These are phyloP conservation scores for Tylochromis polylepis DNA, from an alignment of 2,113 vertebrate species.

Conservation along the genomic window DNA sequence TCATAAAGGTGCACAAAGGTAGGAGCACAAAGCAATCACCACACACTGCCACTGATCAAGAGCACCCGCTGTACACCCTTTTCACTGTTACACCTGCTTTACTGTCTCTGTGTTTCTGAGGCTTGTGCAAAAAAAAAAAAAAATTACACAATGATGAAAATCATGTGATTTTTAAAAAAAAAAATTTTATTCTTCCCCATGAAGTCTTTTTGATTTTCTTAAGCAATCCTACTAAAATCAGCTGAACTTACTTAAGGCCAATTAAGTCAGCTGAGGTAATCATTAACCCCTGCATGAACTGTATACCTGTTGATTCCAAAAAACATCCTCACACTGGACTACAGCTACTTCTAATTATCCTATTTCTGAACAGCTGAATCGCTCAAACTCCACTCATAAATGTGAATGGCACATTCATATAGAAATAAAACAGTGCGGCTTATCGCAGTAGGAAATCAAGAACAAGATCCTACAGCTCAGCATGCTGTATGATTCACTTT, in stretches of 20 bases:
- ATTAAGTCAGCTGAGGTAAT: not conserved
- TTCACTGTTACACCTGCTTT: not conserved
- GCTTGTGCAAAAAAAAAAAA: not conserved
- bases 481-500: not conserved
- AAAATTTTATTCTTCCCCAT: not conserved
- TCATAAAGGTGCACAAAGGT: slow-evolving; percentile 51
- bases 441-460: not conserved
- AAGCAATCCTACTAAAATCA: not conserved
- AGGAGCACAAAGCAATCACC: slow-evolving; percentile 50
- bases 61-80: not conserved
- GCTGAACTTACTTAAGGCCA: not conserved
- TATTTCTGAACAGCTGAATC: not conserved
- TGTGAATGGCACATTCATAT: not conserved
- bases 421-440: not conserved
- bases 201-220: not conserved
- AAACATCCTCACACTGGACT: not conserved
- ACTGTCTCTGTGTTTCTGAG: not conserved
- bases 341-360: not conserved
- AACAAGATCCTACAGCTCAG: not conserved
- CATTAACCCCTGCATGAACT: not conserved
- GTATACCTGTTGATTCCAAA: not conserved
- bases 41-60: slow-evolving; percentile 9
- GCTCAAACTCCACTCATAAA: not conserved
- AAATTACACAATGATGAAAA: not conserved
- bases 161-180: not conserved